Evolutionary conservation across 2,113 vertebrate genomes (phyloP).

Genomic region (Colossoma macropomum): DNA sequence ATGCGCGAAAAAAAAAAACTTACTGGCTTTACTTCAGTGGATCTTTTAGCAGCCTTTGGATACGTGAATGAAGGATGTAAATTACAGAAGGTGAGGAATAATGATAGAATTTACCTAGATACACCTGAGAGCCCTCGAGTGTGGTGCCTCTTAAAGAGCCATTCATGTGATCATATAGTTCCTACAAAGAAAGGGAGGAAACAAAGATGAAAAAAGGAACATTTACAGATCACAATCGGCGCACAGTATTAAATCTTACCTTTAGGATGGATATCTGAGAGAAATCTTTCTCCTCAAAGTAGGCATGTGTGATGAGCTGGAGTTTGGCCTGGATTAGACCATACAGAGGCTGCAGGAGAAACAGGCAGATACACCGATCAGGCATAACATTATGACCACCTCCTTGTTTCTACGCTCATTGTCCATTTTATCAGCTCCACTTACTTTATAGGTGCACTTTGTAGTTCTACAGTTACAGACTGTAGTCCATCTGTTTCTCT

Average conservation of each 20-base stretch:
- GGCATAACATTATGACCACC: too few relatives aligned
- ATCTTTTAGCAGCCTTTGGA: too few relatives aligned
- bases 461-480: too few relatives aligned
- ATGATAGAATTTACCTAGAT: constrained; percentile 82
- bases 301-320: constrained; percentile 97
- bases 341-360: constrained; percentile 86
- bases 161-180: constrained; percentile 98
- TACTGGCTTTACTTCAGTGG: too few relatives aligned
- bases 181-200: constrained; percentile 70
- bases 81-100: background rate
- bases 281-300: constrained; percentile 99
- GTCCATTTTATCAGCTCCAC: too few relatives aligned
- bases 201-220: background rate
- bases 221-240: background rate
- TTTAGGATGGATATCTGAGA: constrained; percentile 97
- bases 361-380: constrained; percentile 47
- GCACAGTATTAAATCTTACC: constrained; percentile 72
- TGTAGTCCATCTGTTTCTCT: too few relatives aligned
- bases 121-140: constrained; percentile 93
- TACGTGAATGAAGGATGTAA: background rate
- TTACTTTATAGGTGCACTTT: too few relatives aligned
- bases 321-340: constrained; percentile 96
- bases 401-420: too few relatives aligned
- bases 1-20: too few relatives aligned
- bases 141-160: constrained; percentile 84